Percentiles rank a stretch among this genome's conserved stretches.
Evolutionary conservation across 2,797 vertebrate genomes (phyloP).

Genomic region (Arnoldichthys spilopterus): DNA sequence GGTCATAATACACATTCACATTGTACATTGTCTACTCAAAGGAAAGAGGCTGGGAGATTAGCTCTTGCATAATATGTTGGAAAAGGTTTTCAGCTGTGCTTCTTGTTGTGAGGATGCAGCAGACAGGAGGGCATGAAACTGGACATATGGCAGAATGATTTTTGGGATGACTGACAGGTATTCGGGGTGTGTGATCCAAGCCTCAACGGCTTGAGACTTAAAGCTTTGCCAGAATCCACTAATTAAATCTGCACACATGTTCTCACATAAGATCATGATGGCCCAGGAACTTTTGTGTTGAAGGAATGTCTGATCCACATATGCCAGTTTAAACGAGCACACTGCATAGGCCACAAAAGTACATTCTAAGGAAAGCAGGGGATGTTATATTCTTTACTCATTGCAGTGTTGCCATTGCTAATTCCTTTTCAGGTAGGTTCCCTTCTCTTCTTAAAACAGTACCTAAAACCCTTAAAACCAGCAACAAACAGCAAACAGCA

Average conservation of each 20-base stretch:
- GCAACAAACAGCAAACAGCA: background rate
- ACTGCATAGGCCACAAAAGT: background rate
- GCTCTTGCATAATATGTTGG: background rate
- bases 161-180: constrained; percentile 50
- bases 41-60: background rate
- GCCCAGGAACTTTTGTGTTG: background rate
- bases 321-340: background rate
- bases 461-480: background rate
- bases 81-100: constrained; percentile 8
- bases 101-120: constrained; percentile 16
- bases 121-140: constrained; percentile 4
- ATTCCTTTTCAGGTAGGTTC: background rate
- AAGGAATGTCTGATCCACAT: background rate
- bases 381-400: background rate
- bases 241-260: constrained; percentile 51
- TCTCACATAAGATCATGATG: constrained; percentile 20
- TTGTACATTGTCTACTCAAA: background rate
- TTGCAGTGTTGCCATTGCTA: background rate
- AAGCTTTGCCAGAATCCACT: constrained; percentile 48
- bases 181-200: constrained; percentile 41
- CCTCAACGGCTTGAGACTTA: constrained; percentile 46
- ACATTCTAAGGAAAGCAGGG: background rate
- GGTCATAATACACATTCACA: background rate
- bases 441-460: background rate
- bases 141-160: constrained; percentile 61